These are phyloP conservation scores for Manis crassicaudata DNA, from an alignment of 2,797 vertebrate genomes.

Conservation along the genomic window DNA sequence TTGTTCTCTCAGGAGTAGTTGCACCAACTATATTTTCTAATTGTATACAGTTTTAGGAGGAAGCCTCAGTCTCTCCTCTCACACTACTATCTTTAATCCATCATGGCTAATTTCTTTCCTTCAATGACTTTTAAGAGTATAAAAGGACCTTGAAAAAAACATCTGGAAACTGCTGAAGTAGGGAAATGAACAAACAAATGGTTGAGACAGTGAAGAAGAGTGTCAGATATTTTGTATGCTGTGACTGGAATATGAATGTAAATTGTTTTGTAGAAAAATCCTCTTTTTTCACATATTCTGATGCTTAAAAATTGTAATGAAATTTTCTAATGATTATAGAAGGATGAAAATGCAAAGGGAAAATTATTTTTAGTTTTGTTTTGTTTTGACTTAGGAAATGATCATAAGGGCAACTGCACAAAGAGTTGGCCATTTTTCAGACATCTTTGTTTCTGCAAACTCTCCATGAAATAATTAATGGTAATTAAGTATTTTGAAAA, in stretches of 20 bases:
- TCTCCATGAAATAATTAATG: constrained; percentile 49
- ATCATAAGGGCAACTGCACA: constrained; percentile 16
- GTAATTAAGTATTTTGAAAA: constrained; percentile 56
- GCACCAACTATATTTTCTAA: too few species aligned
- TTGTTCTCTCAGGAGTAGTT: too few species aligned
- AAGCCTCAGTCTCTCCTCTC: too few species aligned
- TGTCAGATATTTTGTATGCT: neutral
- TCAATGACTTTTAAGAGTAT: neutral
- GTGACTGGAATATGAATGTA: neutral
- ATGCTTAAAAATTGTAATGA: neutral
- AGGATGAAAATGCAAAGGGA: neutral
- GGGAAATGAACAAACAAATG: neutral
- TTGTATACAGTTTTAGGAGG: too few species aligned
- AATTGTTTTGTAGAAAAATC: neutral
- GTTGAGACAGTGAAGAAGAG: neutral
- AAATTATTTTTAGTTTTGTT: constrained; percentile 35
- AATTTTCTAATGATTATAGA: constrained; percentile 15
- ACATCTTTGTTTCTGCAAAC: constrained; percentile 2
- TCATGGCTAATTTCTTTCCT: too few species aligned
- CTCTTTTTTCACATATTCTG: neutral
- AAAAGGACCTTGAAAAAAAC: neutral
- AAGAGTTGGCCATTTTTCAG: neutral
- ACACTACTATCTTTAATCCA: too few species aligned
- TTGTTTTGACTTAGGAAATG: constrained; percentile 39
- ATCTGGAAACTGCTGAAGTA: neutral